phyloP scores from a whole-genome alignment of 2,113 vertebrate species.

The Archocentrus centrarchus region DNA sequence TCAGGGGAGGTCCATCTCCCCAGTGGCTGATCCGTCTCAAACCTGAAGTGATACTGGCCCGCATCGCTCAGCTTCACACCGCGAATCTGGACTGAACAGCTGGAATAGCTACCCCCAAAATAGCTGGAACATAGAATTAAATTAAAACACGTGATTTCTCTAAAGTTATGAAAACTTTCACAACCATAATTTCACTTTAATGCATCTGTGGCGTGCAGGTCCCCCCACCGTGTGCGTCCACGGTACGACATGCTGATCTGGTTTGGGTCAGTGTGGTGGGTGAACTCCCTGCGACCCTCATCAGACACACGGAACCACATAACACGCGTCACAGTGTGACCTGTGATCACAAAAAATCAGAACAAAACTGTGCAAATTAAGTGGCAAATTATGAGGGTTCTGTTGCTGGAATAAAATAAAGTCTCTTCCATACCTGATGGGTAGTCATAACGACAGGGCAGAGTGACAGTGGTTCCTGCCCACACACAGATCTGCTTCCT shows the following conservation, averaged over 20 bases:
- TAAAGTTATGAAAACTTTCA: neutral
- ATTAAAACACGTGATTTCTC: neutral
- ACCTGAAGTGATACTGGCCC: constrained; percentile 83
- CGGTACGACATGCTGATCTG: constrained; percentile 77
- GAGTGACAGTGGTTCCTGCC: constrained; percentile 79
- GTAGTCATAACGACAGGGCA: constrained; percentile 82
- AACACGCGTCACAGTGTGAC: constrained; percentile 76
- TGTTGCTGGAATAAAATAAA: neutral
- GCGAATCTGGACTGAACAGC: constrained; percentile 79
- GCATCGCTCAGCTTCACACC: constrained; percentile 77
- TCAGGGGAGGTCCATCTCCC: constrained; percentile 82
- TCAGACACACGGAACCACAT: constrained; percentile 83
- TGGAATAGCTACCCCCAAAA: constrained; percentile 72
- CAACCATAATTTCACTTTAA: neutral
- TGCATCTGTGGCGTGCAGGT: neutral
- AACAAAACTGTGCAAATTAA: neutral
- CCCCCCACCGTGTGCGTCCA: constrained; percentile 71
- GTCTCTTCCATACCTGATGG: constrained; percentile 67
- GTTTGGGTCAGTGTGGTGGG: constrained; percentile 74
- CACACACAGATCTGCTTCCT: constrained; percentile 81
- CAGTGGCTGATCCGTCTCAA: constrained; percentile 79
- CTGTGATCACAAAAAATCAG: constrained; percentile 19
- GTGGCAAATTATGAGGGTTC: neutral
- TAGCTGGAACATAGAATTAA: constrained; percentile 55
- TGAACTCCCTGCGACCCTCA: constrained; percentile 75